Evolutionary conservation across 1,140 invertebrate species (phyloP).

Genomic region (Drosophila ficusphila): DNA sequence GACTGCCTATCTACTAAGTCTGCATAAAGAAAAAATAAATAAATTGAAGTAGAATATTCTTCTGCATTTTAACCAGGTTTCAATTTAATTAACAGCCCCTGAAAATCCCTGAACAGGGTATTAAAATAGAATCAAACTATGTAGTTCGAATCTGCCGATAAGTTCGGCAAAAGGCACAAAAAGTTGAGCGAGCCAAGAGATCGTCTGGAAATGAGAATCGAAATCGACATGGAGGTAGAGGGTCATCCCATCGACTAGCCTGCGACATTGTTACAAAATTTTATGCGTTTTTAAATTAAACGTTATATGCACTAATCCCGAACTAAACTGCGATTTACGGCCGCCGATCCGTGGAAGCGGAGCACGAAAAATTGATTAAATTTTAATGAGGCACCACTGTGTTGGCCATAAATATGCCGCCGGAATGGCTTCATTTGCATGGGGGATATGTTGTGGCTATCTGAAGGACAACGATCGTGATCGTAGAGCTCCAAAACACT

Average conservation of each 20-base stretch:
- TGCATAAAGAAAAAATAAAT: background rate
- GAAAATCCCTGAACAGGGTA: background rate
- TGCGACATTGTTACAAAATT: slow-evolving; percentile 80
- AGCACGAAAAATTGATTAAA: slow-evolving; percentile 78
- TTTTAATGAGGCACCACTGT: slow-evolving; percentile 73
- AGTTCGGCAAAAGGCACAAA: slow-evolving; percentile 66
- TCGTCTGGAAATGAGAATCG: slow-evolving; percentile 10
- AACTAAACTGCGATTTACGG: slow-evolving; percentile 80
- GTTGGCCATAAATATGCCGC: slow-evolving; percentile 70
- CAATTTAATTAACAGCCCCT: too few relatives aligned
- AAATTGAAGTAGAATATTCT: too few relatives aligned
- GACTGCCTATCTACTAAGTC: slow-evolving; percentile 34
- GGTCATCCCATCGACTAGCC: slow-evolving; percentile 28
- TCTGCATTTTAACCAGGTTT: background rate
- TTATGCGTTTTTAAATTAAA: slow-evolving; percentile 83
- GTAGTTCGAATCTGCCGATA: slow-evolving; percentile 27
- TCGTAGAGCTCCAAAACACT: slow-evolving; percentile 54
- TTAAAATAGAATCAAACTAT: slow-evolving; percentile 38
- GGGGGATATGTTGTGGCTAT: background rate
- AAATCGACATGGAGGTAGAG: background rate
- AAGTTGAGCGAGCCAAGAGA: slow-evolving; percentile 43
- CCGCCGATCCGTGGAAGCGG: slow-evolving; percentile 23
- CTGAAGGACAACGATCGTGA: too few relatives aligned
- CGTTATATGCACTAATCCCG: slow-evolving; percentile 79
- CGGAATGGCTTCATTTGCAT: slow-evolving; percentile 79